Conservation (phyloP, 2,113 vertebrate species). For the Tiliqua scincoides region DNA sequence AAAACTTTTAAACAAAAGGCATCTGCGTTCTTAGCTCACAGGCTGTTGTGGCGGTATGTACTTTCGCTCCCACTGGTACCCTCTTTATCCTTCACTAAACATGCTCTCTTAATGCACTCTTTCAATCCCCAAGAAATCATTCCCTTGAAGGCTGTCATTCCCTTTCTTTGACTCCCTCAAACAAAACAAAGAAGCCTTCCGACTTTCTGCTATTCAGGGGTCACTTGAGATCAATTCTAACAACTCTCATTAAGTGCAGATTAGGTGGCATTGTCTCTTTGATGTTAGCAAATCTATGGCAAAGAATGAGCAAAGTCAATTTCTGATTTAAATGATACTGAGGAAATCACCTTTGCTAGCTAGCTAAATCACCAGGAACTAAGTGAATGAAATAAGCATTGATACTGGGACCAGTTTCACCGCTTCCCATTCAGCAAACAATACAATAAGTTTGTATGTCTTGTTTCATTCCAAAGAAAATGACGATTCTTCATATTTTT, state of each 20-base stretch:
- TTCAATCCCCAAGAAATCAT: slow-evolving; percentile 74
- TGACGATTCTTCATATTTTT: slow-evolving; percentile 10
- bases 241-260: slow-evolving; percentile 71
- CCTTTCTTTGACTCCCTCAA: slow-evolving; percentile 64
- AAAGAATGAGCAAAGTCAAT: slow-evolving; percentile 66
- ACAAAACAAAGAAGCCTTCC: slow-evolving; percentile 73
- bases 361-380: slow-evolving; percentile 14
- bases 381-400: neutral
- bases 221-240: slow-evolving; percentile 76
- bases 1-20: slow-evolving; percentile 56
- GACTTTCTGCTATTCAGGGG: slow-evolving; percentile 71
- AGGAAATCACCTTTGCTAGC: slow-evolving; percentile 47
- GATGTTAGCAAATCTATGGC: slow-evolving; percentile 69
- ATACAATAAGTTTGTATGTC: neutral
- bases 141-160: slow-evolving; percentile 76
- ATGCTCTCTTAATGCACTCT: slow-evolving; percentile 72
- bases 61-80: slow-evolving; percentile 54
- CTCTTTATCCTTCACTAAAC: slow-evolving; percentile 74
- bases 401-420: slow-evolving; percentile 20
- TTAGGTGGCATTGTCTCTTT: slow-evolving; percentile 72
- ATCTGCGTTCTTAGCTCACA: slow-evolving; percentile 42
- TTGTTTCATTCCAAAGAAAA: accelerated
- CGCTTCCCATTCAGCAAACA: neutral
- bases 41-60: slow-evolving; percentile 46
- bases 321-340: slow-evolving; percentile 66